These are phyloP conservation scores for Drosophila orena DNA, from an alignment of 1,140 invertebrate genomes.

Conservation along the genomic window DNA sequence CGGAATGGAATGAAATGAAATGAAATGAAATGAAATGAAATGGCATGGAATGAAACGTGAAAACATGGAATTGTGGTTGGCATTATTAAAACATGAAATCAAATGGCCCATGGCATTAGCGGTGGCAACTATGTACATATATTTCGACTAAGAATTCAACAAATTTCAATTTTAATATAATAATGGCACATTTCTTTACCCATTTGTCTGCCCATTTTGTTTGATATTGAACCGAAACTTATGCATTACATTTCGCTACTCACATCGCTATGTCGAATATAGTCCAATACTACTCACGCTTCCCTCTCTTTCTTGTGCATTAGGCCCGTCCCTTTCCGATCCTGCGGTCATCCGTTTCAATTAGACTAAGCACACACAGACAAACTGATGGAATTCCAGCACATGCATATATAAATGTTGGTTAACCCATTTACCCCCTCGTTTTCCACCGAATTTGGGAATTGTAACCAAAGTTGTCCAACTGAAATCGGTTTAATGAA, in stretches of 20 bases:
- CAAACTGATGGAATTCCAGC: constrained; percentile 6
- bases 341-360: constrained; percentile 55
- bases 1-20: constrained; percentile 22
- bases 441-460: constrained; percentile 12
- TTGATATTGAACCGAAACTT: too few species aligned
- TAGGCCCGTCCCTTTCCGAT: constrained; percentile 9
- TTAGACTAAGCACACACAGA: constrained; percentile 49
- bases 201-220: too few species aligned
- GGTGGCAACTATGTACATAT: background rate
- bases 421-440: constrained; percentile 28
- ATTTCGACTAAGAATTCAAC: background rate
- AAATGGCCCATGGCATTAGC: constrained; percentile 30
- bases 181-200: too few species aligned
- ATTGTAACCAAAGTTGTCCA: constrained; percentile 36
- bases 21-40: constrained; percentile 43
- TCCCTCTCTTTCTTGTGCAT: background rate
- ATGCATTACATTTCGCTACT: background rate
- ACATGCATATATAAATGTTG: constrained; percentile 28
- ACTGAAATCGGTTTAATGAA: constrained; percentile 43
- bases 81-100: constrained; percentile 57
- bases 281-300: background rate
- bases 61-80: constrained; percentile 54
- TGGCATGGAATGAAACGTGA: constrained; percentile 60
- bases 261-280: background rate
- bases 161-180: background rate